Evolutionary conservation across 2,113 vertebrate species (phyloP), one percentile per base, ranked within the genome.

Genomic region (Psittacara wagleri): DNA sequence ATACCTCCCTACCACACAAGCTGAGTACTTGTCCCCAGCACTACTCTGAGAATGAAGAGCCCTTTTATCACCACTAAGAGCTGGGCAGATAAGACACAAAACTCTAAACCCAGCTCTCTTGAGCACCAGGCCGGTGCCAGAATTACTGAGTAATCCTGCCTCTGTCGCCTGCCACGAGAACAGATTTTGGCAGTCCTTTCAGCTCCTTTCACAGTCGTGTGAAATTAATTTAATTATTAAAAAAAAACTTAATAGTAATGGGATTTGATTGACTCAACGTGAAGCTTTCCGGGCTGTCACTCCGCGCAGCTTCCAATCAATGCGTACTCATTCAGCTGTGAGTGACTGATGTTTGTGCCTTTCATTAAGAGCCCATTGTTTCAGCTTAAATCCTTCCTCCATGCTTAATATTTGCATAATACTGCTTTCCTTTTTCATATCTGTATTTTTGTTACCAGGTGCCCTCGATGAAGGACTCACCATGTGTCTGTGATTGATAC

Each of bases 211-310:
- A 76, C 66, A 96, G 81, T 92, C 81, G 67, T 81, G 76, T 70
- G 70, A 68, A 92, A 96, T 91, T 94, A 86, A 95, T 94, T 96
- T 93, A 82, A 93, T 96, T 94, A 92, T 94, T 86, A 28, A 35
- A 64, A 78, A 55, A 41, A 86, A 75, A 82, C 57, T 57, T 16
- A 94, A 91, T 81, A 85, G 94, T 95, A 95, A 96, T 92, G 59
- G 78, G 70, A 92, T 84, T 91, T 96, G 87, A 95, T 84, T 96
- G 77, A 86, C 54, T 96, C 89, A 96, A 95, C 95, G 35, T 63
- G 90, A 93, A 92, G 92, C 77, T 89, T 94, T 94, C 95, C 69
- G 88, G 91, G 83, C 80, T 96, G 95, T 92, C 92, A 94, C 46
- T 86, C 66, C 74, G 91, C 22, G 44, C 74, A 68, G 83, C 80